Base-by-base conservation (phyloP, 1,140 invertebrate genomes). In the Drosophila yakuba region DNA sequence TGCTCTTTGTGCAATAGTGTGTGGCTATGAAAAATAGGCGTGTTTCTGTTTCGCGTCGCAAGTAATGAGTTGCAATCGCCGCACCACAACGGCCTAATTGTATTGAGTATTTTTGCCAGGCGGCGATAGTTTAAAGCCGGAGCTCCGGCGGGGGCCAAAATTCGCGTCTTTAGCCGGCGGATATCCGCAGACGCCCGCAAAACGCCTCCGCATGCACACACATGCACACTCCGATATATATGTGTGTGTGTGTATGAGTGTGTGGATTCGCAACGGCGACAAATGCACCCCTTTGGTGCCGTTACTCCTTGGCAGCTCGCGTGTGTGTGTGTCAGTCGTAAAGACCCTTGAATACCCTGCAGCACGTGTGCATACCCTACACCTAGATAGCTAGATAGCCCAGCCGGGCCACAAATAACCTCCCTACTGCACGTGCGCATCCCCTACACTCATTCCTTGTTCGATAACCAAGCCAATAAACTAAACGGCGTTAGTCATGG, bases 1-100 rank as follows among this genome's bases (percentile, higher is more conserved):
- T 71, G 66, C 64, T 72, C 68, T 58, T 72, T 71, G 68, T 72
- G 66, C 66, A 71, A 41, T 52, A 69, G 66, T 58, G 71, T 74
- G 73, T 44, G 60, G 60, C 51, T 79, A 69, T 63, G 72, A 88
- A 81, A 86, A 86, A 82, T 85, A 86, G 82, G 82, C 82, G 82
- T 86, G 83, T 86, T 80, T 77, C 48, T 72, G 55, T 57, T 74
- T 55, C 61, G 77, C 61, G 73, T 78, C 80, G 68, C 56, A 48
- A 41, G 71, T 63, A 75, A 75, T 66, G 50, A 74, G 54, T 56
- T 36, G 36, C 61, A 67, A 38, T 52, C 56, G 25, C 55, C 11
- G 23, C 17, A 54, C 39, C 68, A 38, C 47, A 51, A 41, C 35
- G 60, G 68, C n/a, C 72, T 76, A 83, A 81, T 41, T 58, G 47